Evolutionary conservation across 1,140 invertebrate genomes (phyloP).

Genomic region (Tenebrio molitor): DNA sequence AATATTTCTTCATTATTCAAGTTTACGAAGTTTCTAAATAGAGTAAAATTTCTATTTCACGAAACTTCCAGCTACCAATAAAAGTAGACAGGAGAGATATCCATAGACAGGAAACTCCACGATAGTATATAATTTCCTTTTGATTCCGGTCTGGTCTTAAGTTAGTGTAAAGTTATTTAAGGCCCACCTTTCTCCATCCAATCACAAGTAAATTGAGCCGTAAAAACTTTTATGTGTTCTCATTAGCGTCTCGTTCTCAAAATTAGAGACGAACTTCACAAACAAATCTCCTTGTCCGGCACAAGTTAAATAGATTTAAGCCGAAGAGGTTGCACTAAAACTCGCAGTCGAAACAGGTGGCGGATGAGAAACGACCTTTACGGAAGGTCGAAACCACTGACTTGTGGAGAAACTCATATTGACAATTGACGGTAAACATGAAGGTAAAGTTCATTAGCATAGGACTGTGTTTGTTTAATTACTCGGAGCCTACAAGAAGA

Average conservation of each 20-base stretch:
- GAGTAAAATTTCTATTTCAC: too few relatives aligned
- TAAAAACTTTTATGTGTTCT: constrained; percentile 37
- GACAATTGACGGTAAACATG: constrained; percentile 46
- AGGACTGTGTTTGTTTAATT: constrained; percentile 47
- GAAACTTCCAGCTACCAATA: too few relatives aligned
- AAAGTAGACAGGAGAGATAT: too few relatives aligned
- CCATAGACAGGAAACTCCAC: too few relatives aligned
- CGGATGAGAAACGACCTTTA: constrained; percentile 16
- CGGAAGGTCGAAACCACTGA: constrained; percentile 27
- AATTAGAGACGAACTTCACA: constrained; percentile 26
- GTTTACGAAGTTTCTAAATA: too few relatives aligned
- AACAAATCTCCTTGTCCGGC: constrained; percentile 24
- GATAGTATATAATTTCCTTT: not conserved
- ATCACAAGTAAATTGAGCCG: constrained; percentile 25
- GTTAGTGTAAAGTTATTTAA: not conserved
- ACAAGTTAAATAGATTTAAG: constrained; percentile 31
- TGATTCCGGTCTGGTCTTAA: not conserved
- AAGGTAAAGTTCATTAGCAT: constrained; percentile 47
- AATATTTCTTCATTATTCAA: too few relatives aligned
- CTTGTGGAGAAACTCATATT: constrained; percentile 42
- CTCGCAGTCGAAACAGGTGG: constrained; percentile 2
- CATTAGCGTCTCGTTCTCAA: constrained; percentile 31
- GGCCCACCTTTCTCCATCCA: not conserved
- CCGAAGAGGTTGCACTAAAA: not conserved
- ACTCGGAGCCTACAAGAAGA: constrained; percentile 43